Conservation (phyloP, 1,140 invertebrate species). For the Bombus soroeensis region DNA sequence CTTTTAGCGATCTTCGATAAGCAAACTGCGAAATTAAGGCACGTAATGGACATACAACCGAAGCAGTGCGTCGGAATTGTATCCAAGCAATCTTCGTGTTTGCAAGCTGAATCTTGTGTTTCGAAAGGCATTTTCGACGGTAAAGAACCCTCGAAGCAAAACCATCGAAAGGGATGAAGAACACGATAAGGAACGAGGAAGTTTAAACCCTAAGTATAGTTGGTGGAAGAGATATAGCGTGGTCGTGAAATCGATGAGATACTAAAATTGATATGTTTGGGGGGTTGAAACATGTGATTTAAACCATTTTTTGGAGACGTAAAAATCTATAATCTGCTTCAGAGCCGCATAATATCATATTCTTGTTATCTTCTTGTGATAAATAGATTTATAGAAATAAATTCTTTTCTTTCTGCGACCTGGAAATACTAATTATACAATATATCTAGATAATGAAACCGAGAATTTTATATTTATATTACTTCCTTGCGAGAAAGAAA, state of each 20-base stretch:
- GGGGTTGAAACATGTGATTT: background rate
- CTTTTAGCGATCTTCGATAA: slow-evolving; percentile 12
- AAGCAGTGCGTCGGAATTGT: slow-evolving; percentile 7
- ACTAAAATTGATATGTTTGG: background rate
- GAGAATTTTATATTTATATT: too few species aligned
- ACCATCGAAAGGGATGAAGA: background rate
- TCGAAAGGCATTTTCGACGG: background rate
- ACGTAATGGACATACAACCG: slow-evolving; percentile 15
- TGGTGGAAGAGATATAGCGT: background rate
- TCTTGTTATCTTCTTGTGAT: too few species aligned
- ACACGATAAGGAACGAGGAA: background rate
- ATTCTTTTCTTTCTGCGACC: too few species aligned
- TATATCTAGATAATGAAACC: too few species aligned
- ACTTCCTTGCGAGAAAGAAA: too few species aligned
- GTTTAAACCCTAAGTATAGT: background rate
- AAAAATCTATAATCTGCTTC: background rate
- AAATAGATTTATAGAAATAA: too few species aligned
- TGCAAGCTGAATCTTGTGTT: background rate
- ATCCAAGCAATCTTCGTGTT: background rate
- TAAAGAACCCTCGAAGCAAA: background rate
- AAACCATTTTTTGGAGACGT: background rate
- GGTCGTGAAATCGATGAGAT: background rate
- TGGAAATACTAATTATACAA: too few species aligned
- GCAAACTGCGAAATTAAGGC: slow-evolving; percentile 4
- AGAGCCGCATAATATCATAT: too few species aligned